Conservation (phyloP, 2,888 invertebrate species). For the Philonicus albiceps region DNA sequence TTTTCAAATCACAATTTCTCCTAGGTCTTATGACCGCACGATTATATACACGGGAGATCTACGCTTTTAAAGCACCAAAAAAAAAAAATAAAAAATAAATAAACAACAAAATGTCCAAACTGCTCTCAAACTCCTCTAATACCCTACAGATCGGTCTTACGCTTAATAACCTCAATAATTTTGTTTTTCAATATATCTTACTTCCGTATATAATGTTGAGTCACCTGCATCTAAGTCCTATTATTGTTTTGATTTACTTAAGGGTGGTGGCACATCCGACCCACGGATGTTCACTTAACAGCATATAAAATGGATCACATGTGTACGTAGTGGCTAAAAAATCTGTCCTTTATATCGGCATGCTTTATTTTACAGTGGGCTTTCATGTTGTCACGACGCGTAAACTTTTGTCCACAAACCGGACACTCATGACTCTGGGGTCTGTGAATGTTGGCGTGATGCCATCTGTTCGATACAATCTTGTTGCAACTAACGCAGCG, state of each 20-base stretch:
- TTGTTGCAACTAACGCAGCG: conserved; percentile 70
- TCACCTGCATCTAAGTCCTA: neutral
- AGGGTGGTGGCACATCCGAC: neutral
- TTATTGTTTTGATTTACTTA: conserved; percentile 25
- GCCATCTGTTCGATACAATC: conserved; percentile 71
- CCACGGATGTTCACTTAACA: conserved; percentile 17
- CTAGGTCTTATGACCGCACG: neutral
- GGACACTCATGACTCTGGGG: conserved; percentile 70
- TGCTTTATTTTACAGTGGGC: conserved; percentile 71
- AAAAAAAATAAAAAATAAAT: too few relatives aligned
- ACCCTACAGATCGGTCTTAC: conserved; percentile 6
- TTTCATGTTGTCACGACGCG: conserved; percentile 72
- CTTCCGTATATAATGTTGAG: neutral
- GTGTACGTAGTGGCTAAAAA: conserved; percentile 65
- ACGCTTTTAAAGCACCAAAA: conserved; percentile 18
- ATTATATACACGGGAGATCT: conserved; percentile 1
- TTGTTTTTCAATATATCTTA: neutral
- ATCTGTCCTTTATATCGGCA: conserved; percentile 64
- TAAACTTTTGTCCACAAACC: conserved; percentile 69
- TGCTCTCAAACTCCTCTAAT: neutral
- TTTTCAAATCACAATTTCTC: conserved; percentile 28
- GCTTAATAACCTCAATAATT: neutral
- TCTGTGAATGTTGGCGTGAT: conserved; percentile 69
- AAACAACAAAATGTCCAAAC: neutral
- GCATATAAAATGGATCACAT: conserved; percentile 64